phyloP scores from a whole-genome alignment of 1,140 invertebrate genomes.

The Araneus ventricosus region DNA sequence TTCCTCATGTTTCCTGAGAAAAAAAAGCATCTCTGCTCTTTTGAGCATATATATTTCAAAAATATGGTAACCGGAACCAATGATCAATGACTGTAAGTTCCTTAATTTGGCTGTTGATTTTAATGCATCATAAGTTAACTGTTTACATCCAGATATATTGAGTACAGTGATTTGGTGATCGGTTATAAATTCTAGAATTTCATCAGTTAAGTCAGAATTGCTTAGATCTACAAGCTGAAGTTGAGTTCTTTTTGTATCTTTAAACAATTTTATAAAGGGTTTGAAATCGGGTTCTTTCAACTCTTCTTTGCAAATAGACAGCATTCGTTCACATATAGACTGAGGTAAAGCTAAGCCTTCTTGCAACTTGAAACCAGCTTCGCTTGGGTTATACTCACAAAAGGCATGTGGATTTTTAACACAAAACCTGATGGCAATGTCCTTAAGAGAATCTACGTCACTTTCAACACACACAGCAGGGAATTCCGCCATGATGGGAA shows the following conservation, averaged over 20 bases:
- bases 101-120: neutral
- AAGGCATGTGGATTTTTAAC: conserved; percentile 84
- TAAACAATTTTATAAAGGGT: conserved; percentile 86
- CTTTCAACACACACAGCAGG: conserved; percentile 70
- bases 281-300: conserved; percentile 70
- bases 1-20: neutral
- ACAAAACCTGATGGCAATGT: conserved; percentile 85
- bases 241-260: conserved; percentile 84
- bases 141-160: conserved; percentile 86
- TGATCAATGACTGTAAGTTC: neutral
- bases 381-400: conserved; percentile 79
- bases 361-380: conserved; percentile 76
- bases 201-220: conserved; percentile 85
- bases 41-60: conserved; percentile 75
- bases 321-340: conserved; percentile 85
- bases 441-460: conserved; percentile 82
- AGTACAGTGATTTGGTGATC: conserved; percentile 87
- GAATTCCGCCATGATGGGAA: conserved; percentile 45
- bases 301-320: conserved; percentile 77
- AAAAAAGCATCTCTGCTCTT: conserved; percentile 83
- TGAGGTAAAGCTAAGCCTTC: conserved; percentile 83
- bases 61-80: neutral
- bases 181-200: conserved; percentile 84
- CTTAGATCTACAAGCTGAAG: conserved; percentile 86
- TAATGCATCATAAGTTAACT: conserved; percentile 81